Conservation (phyloP, 2,888 invertebrate species). For the Cerastis rubricosa region DNA sequence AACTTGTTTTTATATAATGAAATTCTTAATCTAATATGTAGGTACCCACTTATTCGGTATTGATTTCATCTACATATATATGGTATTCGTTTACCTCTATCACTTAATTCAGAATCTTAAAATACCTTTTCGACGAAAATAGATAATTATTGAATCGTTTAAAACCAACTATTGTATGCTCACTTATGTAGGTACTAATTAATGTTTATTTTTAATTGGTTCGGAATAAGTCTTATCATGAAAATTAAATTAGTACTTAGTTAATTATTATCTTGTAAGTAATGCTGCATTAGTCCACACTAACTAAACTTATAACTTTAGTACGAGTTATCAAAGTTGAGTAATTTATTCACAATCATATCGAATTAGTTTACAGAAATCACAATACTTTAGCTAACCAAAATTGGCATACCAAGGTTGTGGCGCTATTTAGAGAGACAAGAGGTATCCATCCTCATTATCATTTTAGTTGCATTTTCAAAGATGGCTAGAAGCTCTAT, state of each 20-base stretch:
- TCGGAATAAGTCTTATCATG: neutral
- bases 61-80: neutral
- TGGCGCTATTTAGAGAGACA: slow-evolving; percentile 8
- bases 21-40: neutral
- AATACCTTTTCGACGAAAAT: neutral
- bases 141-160: neutral
- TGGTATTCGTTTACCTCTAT: slow-evolving; percentile 28
- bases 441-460: slow-evolving; percentile 29
- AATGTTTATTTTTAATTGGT: neutral
- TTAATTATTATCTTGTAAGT: too few relatives aligned
- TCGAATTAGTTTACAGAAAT: slow-evolving; percentile 20
- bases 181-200: neutral
- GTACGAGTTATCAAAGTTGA: neutral
- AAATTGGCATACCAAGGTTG: slow-evolving; percentile 39
- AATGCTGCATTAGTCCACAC: too few relatives aligned
- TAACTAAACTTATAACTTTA: too few relatives aligned
- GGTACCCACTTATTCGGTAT: neutral
- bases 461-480: slow-evolving; percentile 1
- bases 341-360: slow-evolving; percentile 34
- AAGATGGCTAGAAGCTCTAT: neutral
- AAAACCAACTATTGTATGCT: neutral
- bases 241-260: neutral
- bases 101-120: neutral
- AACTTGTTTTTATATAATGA: neutral
- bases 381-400: slow-evolving; percentile 12